Percentiles rank a stretch among this genome's conserved stretches.
phyloP scores from a whole-genome alignment of 2,888 invertebrate genomes.

The Endotricha flammealis region DNA sequence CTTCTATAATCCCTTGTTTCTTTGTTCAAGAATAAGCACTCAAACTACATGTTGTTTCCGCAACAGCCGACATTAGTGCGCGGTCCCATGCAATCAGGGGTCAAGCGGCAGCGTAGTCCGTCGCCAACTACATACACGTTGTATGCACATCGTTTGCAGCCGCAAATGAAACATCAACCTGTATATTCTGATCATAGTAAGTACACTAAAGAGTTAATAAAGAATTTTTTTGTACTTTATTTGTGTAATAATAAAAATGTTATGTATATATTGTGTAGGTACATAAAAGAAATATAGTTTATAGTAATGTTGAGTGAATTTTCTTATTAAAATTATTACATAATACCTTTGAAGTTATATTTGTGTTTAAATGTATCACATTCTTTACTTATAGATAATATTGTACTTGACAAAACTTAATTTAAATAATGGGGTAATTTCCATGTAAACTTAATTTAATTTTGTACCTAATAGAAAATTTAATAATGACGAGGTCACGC shows the following conservation, averaged over 20 bases:
- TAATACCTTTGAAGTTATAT: no score
- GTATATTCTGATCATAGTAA: constrained; percentile 81
- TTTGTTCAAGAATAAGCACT: constrained; percentile 28
- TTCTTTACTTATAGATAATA: no score
- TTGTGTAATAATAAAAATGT: no score
- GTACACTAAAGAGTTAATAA: no score
- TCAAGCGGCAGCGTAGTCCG: constrained; percentile 78
- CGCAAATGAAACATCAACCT: constrained; percentile 66
- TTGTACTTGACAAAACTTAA: background rate
- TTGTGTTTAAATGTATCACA: no score
- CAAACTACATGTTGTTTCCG: constrained; percentile 49
- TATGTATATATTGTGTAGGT: no score
- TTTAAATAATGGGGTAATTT: background rate
- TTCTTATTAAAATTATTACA: no score
- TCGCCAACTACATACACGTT: constrained; percentile 72
- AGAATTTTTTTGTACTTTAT: no score
- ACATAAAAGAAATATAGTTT: no score
- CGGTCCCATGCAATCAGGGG: constrained; percentile 58
- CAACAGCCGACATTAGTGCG: constrained; percentile 61
- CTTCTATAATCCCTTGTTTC: constrained; percentile 12
- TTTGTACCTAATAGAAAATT: background rate
- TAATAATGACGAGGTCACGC: no score
- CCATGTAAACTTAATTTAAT: background rate
- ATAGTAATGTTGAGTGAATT: no score
- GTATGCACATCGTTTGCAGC: constrained; percentile 61